Conservation (phyloP, 1,140 invertebrate genomes). For the Platorchestia sp. region DNA sequence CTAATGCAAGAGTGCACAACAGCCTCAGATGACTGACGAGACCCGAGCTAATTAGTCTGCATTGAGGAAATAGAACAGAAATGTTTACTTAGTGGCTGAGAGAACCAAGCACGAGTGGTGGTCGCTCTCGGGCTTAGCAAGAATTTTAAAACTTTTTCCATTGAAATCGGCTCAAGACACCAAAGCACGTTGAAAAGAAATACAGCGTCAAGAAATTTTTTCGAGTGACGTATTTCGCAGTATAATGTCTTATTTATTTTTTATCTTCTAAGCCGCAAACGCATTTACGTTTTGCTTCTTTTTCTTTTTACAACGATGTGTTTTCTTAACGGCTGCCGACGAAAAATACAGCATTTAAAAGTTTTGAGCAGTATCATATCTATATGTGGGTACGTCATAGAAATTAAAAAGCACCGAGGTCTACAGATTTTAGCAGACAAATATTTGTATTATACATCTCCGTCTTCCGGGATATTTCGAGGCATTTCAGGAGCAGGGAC, state of each 20-base stretch:
- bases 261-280: not conserved
- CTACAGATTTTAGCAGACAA: not conserved
- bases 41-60: not conserved
- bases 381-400: not conserved
- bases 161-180: not conserved
- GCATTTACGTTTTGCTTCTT: not conserved
- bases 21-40: not conserved
- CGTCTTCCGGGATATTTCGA: no score
- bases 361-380: not conserved
- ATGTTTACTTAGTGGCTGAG: not conserved
- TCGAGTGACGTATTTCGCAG: not conserved
- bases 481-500: no score
- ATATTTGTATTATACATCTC: no score
- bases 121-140: not conserved
- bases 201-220: not conserved
- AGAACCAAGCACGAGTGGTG: no score
- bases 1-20: not conserved
- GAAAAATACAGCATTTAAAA: not conserved
- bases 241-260: not conserved
- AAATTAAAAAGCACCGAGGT: not conserved
- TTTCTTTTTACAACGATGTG: not conserved
- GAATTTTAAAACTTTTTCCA: not conserved
- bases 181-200: not conserved
- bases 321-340: not conserved
- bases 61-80: slow-evolving; percentile 1